Evolutionary conservation across 2,113 vertebrate species (phyloP), one percentile per base, ranked within the genome.

Genomic region (Ictalurus furcatus): DNA sequence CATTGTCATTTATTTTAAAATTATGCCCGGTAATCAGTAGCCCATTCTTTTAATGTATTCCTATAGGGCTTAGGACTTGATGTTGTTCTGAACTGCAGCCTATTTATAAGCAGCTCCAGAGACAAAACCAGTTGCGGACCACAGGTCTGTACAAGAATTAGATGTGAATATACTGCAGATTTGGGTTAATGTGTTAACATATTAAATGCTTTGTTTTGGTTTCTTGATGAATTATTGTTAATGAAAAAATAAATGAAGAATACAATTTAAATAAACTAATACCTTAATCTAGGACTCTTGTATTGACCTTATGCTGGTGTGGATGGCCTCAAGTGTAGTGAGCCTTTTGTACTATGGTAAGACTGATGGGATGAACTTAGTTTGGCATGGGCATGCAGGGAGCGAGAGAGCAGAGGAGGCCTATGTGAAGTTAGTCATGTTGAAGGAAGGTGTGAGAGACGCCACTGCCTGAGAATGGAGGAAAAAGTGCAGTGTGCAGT

Each of bases 321-420:
- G 67, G 14, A 58, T 61, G 37, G 71, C 52, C 54, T 87, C 58
- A 89, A 25, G 11, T 52, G 65, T 7, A 34, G 61, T 82, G 85
- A 88, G 90, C 28, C 65, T 65, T 87, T 86, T 80, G 86, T 52
- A 59, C 65, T 63, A 44, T 59, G 59, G 63, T 71, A 56, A 89
- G 28, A 37, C 37, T 67, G 85, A 85, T 85, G 59, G 44, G 85
- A 37, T 86, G 76, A 88, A 30, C 58, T 74, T 88, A 86, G 73
- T 82, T 86, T 89, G 88, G 81, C 69, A 63, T 87, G 82, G 28
- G 87, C 90, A 91, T 91, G 90, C 90, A 88, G 84, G 61, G 58
- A 78, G 34, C 61, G 58, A 67, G 69, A 73, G 76, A 63, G 34
- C 80, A 86, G 83, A 52, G 44, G 34, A 85, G 37, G 76, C 74